Base-by-base conservation (phyloP, 1,140 invertebrate species). In the Ruditapes philippinarum region DNA sequence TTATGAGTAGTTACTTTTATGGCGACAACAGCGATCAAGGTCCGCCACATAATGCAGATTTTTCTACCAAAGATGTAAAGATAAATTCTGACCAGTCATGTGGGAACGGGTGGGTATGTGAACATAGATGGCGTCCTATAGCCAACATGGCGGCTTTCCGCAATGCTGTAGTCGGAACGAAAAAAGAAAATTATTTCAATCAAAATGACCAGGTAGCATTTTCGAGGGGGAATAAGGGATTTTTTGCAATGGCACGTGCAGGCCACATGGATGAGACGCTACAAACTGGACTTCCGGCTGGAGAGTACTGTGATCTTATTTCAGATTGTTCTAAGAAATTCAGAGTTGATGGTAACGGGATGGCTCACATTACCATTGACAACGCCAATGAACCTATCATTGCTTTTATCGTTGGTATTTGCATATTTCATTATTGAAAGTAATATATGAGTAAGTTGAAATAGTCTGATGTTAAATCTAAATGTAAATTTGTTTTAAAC, bases 231-330 rank as follows among this genome's bases (percentile, higher is more conserved):
- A 92, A 93, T 36, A 94, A 93, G 79, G 93, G 93, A 14, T 95
- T 95, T 89, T 94, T 95, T 62, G 95, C 94, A 19, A 94, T 95
- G 92, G 90, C 94, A 40, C 92, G 93, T n/a, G 85, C 91, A 49
- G 93, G 93, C 0, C 93, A 92, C 42, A 91, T 94, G 90, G 92
- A 94, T 80, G 88, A 68, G 22, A 91, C 86, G 28, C 57, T 95
- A 49, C 87, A 93, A 95, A 98, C 98, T 0, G 97, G 97, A 57
- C 95, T 99, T 19, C 97, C 98, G 0, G 96, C 97, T 92, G 98
- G 98, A 9, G 96, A 91, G 0, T 99, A 99, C 94, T 99, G 98
- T 94, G 98, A 99, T 93, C 96, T 99, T 0, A 98, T 98, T 60
- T 97, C 97, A 14, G 98, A 98, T 28, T 96, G 95, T 62, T 98